A percentile compares a stretch with the other conserved stretches of the same genome.
Evolutionary conservation across 1,140 invertebrate species (phyloP).

Genomic region (Drusus annulatus): DNA sequence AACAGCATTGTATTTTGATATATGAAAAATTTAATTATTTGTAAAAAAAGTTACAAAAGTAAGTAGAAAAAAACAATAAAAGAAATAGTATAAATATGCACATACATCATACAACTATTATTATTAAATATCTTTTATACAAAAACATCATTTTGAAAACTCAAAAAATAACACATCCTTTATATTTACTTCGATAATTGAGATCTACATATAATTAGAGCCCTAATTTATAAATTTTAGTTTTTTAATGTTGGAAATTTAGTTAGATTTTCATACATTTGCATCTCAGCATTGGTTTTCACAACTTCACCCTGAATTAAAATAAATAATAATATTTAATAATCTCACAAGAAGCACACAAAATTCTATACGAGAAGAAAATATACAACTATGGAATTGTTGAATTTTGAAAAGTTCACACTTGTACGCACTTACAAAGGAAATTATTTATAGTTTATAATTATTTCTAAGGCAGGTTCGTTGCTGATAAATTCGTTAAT

Average conservation of each 20-base stretch:
- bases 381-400: too few species aligned
- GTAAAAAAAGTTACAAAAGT: conserved; percentile 46
- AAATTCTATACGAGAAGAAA: too few species aligned
- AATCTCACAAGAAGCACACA: too few species aligned
- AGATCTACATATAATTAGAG: conserved; percentile 25
- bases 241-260: conserved; percentile 2
- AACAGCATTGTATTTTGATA: conserved; percentile 35
- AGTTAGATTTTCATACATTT: neutral
- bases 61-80: conserved; percentile 39
- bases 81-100: conserved; percentile 44
- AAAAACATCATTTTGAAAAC: conserved; percentile 33
- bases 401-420: too few species aligned
- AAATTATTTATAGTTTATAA: too few species aligned
- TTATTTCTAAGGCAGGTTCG: too few species aligned
- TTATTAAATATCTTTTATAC: conserved; percentile 39
- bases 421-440: too few species aligned
- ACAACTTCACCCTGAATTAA: too few species aligned
- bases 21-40: conserved; percentile 50
- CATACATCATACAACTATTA: conserved; percentile 16
- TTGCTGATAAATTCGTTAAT: too few species aligned
- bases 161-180: neutral
- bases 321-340: too few species aligned
- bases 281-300: neutral
- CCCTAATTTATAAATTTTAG: neutral
- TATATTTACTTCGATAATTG: conserved; percentile 30